These are phyloP conservation scores for Eurosta solidaginis DNA, from an alignment of 1,140 invertebrate genomes.

Conservation along the genomic window DNA sequence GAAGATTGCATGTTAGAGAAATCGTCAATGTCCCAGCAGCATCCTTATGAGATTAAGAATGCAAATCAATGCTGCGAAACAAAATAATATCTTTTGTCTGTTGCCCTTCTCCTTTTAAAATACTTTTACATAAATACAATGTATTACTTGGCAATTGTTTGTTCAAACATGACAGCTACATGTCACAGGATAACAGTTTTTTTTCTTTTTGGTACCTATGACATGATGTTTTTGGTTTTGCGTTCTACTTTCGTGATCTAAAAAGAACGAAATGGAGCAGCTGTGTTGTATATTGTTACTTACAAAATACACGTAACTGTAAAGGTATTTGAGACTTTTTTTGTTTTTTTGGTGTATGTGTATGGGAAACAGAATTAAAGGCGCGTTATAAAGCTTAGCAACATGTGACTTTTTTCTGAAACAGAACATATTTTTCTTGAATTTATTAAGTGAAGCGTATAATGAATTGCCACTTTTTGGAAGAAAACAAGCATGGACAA, in stretches of 20 bases:
- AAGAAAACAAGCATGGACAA: not conserved
- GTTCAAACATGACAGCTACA: conserved; percentile 57
- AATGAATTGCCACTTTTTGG: not conserved
- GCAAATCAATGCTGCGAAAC: conserved; percentile 54
- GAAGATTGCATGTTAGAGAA: not conserved
- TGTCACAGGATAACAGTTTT: conserved; percentile 35
- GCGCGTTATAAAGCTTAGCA: not conserved
- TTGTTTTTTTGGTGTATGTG: not conserved
- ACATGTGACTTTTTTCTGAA: not conserved
- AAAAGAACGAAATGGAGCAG: not conserved
- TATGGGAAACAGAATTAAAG: not conserved
- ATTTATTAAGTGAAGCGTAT: not conserved
- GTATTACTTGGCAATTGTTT: conserved; percentile 36
- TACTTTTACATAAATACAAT: not conserved
- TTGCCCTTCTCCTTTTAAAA: not conserved
- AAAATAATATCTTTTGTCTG: conserved; percentile 32
- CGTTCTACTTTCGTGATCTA: not conserved
- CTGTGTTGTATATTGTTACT: not conserved
- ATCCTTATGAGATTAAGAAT: conserved; percentile 60
- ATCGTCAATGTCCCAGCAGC: conserved; percentile 19
- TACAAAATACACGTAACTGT: not conserved
- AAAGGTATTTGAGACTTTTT: not conserved
- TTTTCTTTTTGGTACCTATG: too few species aligned
- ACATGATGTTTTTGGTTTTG: not conserved
- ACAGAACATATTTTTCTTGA: not conserved